Conservation (phyloP, 2,888 invertebrate genomes). For the Anorthoa munda region DNA sequence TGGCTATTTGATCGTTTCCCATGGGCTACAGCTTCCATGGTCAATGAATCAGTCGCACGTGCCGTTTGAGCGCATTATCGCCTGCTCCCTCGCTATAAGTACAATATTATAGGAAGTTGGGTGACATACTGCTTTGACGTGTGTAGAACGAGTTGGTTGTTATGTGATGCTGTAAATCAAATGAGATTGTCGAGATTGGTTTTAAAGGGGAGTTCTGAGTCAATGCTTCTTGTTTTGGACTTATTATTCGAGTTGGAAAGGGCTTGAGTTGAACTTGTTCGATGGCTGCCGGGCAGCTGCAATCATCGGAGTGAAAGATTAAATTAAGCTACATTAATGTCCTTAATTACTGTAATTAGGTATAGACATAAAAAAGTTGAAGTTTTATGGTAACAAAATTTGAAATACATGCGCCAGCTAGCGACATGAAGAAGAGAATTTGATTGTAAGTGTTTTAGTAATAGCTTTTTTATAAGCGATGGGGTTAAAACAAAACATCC, state of each 20-base stretch:
- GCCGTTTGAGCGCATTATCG: constrained; percentile 70
- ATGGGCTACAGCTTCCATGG: constrained; percentile 32
- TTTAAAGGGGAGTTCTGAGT: constrained; percentile 9
- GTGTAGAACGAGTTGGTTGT: background rate
- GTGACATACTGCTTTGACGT: constrained; percentile 44
- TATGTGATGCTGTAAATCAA: constrained; percentile 9
- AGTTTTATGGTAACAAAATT: no score
- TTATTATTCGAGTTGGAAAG: background rate
- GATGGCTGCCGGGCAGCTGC: no score
- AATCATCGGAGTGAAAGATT: no score
- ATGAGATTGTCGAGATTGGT: constrained; percentile 1
- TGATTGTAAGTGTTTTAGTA: no score
- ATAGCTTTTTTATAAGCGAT: no score
- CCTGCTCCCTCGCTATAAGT: constrained; percentile 62
- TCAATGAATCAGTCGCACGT: constrained; percentile 67
- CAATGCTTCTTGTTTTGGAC: constrained; percentile 1
- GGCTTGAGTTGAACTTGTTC: background rate
- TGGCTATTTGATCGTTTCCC: constrained; percentile 43
- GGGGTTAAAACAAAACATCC: no score
- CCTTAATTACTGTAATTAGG: no score
- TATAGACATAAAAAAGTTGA: no score
- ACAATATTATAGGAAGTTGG: constrained; percentile 64
- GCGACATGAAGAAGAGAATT: no score
- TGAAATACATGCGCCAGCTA: no score
- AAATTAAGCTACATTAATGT: no score